Evolutionary conservation across 2,113 vertebrate genomes (phyloP), one percentile per base, ranked within the genome.

Genomic region (Dromiciops gliroides): DNA sequence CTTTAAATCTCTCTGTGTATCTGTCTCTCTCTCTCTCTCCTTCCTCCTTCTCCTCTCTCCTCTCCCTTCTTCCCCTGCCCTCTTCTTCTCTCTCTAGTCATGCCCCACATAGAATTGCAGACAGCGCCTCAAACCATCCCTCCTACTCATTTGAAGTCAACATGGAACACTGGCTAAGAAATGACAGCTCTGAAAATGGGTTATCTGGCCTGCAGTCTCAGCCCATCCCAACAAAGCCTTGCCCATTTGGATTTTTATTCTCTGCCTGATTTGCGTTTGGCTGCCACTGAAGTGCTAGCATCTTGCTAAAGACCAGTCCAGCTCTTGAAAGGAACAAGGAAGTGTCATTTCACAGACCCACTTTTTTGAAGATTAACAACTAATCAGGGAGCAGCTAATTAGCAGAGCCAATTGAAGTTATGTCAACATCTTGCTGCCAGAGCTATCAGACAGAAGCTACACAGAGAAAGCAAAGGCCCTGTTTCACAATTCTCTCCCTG

Each of bases 311-410:
- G 89, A 49, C 88, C 31, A 90, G 90, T 51, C 90, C 83, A 89
- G 48, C 44, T 50, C 44, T 31, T 8, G 10, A 90, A 50, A 90
- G 89, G 53, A 93, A 90, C 26, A 51, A 89, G 89, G 31, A 93
- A 60, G 91, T 89, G 94, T 51, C 26, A 44, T 93, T 90, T 95
- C 52, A 56, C 90, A 93, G 92, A 91, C 44, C 23, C 90, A 88
- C 52, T 90, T 96, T 97, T 92, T 94, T 94, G 93, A 93, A 96
- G 90, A 51, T 88, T 89, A 94, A 89, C 51, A 89, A 92, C 75
- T 96, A 75, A 97, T 96, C 88, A 96, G 92, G 89, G 88, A 91
- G 47, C 44, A 90, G 89, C 92, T 94, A 67, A 93, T 93, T 91
- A 91, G 89, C 92, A 48, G 94, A 24, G 19, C 93, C 93, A 90